phyloP scores from a whole-genome alignment of 1,140 invertebrate species.

The Drosophila orosa region DNA sequence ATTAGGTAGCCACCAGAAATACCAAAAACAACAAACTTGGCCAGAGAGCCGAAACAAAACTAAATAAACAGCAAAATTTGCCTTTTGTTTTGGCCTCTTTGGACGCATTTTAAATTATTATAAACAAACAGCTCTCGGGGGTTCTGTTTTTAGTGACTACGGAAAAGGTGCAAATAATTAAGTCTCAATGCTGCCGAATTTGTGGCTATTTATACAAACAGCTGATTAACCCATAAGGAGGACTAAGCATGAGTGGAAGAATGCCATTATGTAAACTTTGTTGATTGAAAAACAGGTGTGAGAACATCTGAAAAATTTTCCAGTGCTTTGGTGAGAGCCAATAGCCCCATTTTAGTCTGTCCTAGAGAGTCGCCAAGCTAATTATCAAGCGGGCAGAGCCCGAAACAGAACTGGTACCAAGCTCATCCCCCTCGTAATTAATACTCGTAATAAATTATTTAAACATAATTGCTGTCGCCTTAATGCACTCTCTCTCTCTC shows the following conservation, averaged over 20 bases:
- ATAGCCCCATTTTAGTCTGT: not conserved
- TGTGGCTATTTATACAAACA: conserved; percentile 45
- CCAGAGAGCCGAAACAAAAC: conserved; percentile 31
- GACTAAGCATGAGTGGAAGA: conserved; percentile 30
- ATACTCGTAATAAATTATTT: conserved; percentile 74
- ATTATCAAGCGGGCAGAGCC: conserved; percentile 36
- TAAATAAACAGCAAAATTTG: conserved; percentile 47
- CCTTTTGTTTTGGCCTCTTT: conserved; percentile 36
- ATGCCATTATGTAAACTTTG: conserved; percentile 10
- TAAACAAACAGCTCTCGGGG: conserved; percentile 50
- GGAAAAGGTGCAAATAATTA: conserved; percentile 52
- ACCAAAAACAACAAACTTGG: conserved; percentile 33
- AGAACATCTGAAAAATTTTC: not conserved
- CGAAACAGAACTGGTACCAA: not conserved
- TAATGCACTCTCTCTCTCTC: conserved; percentile 23
- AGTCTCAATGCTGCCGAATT: conserved; percentile 35
- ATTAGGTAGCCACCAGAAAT: conserved; percentile 41
- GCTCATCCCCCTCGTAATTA: conserved; percentile 50
- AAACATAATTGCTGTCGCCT: conserved; percentile 59
- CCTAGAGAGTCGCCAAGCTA: not conserved
- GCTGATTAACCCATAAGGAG: conserved; percentile 46
- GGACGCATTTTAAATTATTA: conserved; percentile 56
- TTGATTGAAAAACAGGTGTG: conserved; percentile 35
- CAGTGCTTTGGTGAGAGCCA: not conserved
- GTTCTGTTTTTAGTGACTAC: conserved; percentile 58